Percentiles rank a stretch among this genome's conserved stretches.
phyloP scores from a whole-genome alignment of 2,888 invertebrate genomes.

The Nesidiocoris tenuis region DNA sequence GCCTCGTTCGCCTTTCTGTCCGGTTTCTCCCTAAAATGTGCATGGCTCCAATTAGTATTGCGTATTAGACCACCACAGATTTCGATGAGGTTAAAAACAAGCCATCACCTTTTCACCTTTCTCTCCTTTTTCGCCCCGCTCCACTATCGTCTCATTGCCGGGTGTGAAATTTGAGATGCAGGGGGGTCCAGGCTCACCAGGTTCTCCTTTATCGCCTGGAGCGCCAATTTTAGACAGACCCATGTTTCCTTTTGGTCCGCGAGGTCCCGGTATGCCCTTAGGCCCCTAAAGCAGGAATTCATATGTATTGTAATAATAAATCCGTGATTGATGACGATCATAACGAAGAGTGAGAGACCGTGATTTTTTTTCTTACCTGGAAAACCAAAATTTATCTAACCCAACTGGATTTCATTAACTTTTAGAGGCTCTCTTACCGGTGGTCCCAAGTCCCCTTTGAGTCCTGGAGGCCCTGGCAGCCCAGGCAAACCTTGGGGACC shows the following conservation, averaged over 20 bases:
- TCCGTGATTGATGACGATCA: no score
- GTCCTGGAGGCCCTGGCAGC: conserved; percentile 61
- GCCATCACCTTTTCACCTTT: conserved; percentile 59
- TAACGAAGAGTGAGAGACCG: no score
- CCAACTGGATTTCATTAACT: neutral
- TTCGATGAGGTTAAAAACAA: neutral
- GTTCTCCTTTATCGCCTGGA: conserved; percentile 67
- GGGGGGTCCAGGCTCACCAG: conserved; percentile 71
- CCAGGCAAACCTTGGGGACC: conserved; percentile 68
- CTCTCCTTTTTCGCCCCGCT: conserved; percentile 66
- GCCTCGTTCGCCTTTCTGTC: conserved; percentile 64
- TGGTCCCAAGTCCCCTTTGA: conserved; percentile 64
- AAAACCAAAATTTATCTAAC: no score
- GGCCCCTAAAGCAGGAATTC: conserved; percentile 61
- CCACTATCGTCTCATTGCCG: conserved; percentile 7
- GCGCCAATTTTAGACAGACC: conserved; percentile 56
- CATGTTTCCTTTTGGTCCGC: conserved; percentile 66
- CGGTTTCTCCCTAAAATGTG: conserved; percentile 62
- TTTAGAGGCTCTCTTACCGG: no score
- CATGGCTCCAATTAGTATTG: no score
- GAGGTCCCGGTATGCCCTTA: conserved; percentile 67
- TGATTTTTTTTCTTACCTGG: no score
- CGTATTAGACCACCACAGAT: no score
- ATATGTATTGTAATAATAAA: neutral
- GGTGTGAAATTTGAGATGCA: conserved; percentile 61